Conservation (phyloP, 2,888 invertebrate genomes). For the Melipona bicolor region DNA sequence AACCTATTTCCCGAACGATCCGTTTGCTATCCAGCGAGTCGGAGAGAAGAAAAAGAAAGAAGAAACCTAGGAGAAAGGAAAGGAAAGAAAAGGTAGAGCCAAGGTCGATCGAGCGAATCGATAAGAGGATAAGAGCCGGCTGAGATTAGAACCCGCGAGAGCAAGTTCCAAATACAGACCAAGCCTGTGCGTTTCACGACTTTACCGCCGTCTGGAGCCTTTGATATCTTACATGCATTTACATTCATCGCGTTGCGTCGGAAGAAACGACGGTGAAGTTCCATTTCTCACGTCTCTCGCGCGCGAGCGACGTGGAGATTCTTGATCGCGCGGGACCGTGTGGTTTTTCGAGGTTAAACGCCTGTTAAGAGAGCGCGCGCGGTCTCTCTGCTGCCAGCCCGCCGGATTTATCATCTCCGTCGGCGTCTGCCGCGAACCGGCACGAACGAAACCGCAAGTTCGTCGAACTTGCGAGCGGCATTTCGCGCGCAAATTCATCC, state of each 20-base stretch:
- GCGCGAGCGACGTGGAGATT: neutral
- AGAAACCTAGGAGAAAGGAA: neutral
- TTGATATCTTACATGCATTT: neutral
- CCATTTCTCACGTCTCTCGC: neutral
- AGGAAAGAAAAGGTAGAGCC: neutral
- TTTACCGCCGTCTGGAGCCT: neutral
- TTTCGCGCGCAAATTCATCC: conserved; percentile 10
- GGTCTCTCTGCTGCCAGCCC: neutral
- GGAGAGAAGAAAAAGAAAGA: neutral
- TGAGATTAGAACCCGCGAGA: neutral
- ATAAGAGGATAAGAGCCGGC: neutral
- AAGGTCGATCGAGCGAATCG: conserved; percentile 16
- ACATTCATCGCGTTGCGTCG: conserved; percentile 18
- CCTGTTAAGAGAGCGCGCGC: neutral
- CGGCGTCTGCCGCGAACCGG: no score
- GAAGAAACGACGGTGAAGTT: conserved; percentile 13
- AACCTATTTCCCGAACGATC: conserved; percentile 5
- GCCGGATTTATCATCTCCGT: conserved; percentile 11
- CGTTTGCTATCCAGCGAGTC: neutral
- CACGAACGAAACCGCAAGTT: neutral
- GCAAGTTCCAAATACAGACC: conserved; percentile 6
- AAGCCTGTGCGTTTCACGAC: neutral
- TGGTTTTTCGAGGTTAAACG: neutral
- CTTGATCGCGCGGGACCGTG: no score
- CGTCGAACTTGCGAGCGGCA: neutral